Evolutionary conservation across 1,140 invertebrate species (phyloP).

Genomic region (Drosophila nebulosa): DNA sequence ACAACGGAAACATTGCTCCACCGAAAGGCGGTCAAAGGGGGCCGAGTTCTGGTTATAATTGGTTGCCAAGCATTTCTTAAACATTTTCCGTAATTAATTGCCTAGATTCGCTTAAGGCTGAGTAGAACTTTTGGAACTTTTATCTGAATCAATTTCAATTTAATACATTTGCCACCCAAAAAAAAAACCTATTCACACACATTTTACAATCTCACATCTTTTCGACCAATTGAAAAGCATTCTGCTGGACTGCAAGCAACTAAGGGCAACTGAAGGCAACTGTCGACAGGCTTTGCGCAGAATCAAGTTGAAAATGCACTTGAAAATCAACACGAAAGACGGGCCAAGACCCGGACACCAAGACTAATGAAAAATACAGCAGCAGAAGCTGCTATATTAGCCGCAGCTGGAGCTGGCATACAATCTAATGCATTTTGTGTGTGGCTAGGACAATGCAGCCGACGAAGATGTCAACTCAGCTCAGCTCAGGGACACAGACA

Average conservation of each 20-base stretch:
- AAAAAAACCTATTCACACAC: not conserved
- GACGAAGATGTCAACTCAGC: slow-evolving; percentile 21
- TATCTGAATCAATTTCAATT: not conserved
- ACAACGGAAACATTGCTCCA: not conserved
- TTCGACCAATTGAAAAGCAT: slow-evolving; percentile 49
- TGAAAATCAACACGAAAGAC: slow-evolving; percentile 61
- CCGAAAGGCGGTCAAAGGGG: not conserved
- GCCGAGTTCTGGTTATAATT: not conserved
- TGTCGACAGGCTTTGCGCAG: slow-evolving; percentile 27
- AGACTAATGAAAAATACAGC: slow-evolving; percentile 67
- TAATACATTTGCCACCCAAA: not conserved
- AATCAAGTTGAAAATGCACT: slow-evolving; percentile 70
- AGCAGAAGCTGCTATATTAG: slow-evolving; percentile 19
- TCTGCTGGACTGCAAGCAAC: slow-evolving; percentile 23
- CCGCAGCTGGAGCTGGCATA: slow-evolving; percentile 57
- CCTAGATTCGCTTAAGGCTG: not conserved
- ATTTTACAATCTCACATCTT: not conserved
- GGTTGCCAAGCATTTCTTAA: too few species aligned
- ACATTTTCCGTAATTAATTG: not conserved
- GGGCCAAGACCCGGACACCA: slow-evolving; percentile 42
- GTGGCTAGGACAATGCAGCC: slow-evolving; percentile 59
- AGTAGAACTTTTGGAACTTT: not conserved
- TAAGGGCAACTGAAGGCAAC: too few species aligned
- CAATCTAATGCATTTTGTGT: slow-evolving; percentile 47
- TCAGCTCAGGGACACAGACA: slow-evolving; percentile 31